Conservation (phyloP, 1,140 invertebrate species). For the Steinernema feltiae region DNA sequence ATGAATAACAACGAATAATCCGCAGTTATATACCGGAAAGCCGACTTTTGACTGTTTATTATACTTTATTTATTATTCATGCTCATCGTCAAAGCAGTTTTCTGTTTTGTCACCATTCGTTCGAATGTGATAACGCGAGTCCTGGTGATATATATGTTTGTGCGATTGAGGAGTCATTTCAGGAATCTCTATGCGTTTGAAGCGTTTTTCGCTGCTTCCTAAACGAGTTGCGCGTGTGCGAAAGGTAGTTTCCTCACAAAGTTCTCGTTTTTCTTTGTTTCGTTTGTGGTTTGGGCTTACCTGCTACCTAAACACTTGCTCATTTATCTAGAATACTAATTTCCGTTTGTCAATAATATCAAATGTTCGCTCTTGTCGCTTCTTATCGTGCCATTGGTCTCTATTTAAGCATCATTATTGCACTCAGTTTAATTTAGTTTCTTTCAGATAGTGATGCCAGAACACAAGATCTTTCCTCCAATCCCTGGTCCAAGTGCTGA, state of each 20-base stretch:
- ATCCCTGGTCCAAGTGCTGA: not conserved
- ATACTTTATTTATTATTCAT: too few relatives aligned
- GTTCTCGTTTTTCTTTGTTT: not conserved
- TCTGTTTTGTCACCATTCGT: not conserved
- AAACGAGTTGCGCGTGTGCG: not conserved
- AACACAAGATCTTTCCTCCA: constrained; percentile 3
- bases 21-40: too few relatives aligned
- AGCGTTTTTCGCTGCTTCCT: not conserved
- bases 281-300: not conserved
- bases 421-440: not conserved
- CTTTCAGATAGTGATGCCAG: not conserved
- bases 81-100: too few relatives aligned
- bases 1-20: too few relatives aligned
- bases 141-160: not conserved
- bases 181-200: not conserved
- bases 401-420: not conserved
- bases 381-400: not conserved
- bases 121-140: not conserved
- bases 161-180: not conserved
- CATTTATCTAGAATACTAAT: not conserved
- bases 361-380: not conserved
- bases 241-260: not conserved
- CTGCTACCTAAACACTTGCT: not conserved
- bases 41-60: too few relatives aligned
- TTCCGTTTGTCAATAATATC: not conserved